phyloP scores from a whole-genome alignment of 2,888 invertebrate species.

The Trachelus troglodyta region DNA sequence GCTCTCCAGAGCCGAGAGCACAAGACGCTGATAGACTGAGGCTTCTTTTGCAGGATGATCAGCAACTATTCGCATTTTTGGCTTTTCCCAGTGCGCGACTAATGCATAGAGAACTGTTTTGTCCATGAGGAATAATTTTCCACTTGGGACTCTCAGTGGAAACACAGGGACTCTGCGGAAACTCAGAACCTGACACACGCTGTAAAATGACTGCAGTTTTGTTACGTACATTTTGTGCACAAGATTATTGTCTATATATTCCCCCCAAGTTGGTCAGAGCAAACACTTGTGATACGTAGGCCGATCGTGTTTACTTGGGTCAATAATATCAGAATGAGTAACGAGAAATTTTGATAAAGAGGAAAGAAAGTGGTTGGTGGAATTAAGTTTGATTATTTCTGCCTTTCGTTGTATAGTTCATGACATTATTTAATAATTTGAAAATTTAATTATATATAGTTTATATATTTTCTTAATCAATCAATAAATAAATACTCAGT shows the following conservation, averaged over 20 bases:
- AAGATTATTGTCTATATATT: neutral
- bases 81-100: conserved; percentile 45
- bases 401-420: no score
- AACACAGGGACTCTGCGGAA: no score
- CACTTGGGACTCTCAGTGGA: no score
- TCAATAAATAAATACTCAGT: neutral
- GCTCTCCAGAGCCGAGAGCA: conserved; percentile 36
- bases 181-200: no score
- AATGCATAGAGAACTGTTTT: conserved; percentile 37
- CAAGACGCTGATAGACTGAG: conserved; percentile 30
- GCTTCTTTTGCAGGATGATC: conserved; percentile 37
- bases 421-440: no score
- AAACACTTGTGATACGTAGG: neutral
- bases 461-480: no score
- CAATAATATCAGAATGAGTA: conserved; percentile 16
- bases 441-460: no score
- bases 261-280: neutral
- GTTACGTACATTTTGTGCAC: neutral
- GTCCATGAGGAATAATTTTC: conserved; percentile 14
- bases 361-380: conserved; percentile 19
- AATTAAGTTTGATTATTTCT: no score
- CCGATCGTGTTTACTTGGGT: neutral
- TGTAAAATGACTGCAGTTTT: no score
- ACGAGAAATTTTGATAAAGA: conserved; percentile 32
- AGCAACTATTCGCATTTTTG: conserved; percentile 43